Conservation (phyloP, 2,113 vertebrate species). For the Eurystomus gularis region DNA sequence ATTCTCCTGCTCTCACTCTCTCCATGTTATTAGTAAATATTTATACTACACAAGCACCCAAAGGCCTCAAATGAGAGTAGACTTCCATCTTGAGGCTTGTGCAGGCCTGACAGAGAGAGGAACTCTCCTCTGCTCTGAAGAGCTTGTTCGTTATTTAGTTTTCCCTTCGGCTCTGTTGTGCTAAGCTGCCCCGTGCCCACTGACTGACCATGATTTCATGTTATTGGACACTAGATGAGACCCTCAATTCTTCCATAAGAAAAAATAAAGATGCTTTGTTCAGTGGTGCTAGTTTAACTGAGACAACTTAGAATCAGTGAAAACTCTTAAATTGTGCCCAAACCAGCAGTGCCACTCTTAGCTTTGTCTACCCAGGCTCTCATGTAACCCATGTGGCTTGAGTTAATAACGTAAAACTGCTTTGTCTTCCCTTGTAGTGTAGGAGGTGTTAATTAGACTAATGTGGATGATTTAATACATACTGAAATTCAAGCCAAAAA, state of each 20-base stretch:
- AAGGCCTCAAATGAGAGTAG: background rate
- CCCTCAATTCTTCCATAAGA: background rate
- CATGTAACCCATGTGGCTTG: background rate
- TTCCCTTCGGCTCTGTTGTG: background rate
- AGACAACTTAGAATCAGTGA: background rate
- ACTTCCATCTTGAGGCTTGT: slow-evolving; percentile 25
- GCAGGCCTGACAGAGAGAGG: background rate
- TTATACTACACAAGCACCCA: slow-evolving; percentile 38
- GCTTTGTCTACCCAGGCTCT: background rate
- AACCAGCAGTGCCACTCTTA: background rate
- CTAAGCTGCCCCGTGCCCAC: background rate
- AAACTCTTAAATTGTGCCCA: background rate
- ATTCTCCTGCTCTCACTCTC: slow-evolving; percentile 49
- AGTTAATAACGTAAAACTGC: background rate
- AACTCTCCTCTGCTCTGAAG: background rate
- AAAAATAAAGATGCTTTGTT: background rate
- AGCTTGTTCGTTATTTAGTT: background rate
- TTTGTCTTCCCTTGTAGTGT: background rate
- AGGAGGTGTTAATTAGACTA: background rate
- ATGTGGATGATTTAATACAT: background rate
- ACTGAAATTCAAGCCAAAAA: background rate
- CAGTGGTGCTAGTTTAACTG: background rate
- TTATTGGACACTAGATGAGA: background rate
- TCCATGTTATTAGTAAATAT: slow-evolving; percentile 65
- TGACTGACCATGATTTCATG: background rate